Evolutionary conservation across 1,140 invertebrate species (phyloP), one percentile per base, ranked within the genome.

Genomic region (Reticulitermes speratus): DNA sequence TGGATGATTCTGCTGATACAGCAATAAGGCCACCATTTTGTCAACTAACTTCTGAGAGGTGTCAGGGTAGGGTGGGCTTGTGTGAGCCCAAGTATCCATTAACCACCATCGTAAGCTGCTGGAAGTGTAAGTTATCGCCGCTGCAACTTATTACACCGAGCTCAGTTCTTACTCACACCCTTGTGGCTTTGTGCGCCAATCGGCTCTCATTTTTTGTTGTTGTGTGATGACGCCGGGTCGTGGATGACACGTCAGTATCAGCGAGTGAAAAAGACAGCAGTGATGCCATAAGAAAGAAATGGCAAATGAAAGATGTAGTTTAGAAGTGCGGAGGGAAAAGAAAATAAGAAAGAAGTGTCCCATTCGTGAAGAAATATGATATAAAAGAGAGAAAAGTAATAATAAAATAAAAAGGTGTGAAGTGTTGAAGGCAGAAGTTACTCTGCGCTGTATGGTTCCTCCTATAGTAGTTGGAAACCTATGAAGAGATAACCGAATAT

Each of bases 61-160:
- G 59, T 65, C 83, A 23, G 44, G 83, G n/a, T 44, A 30, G 83
- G 45, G n/a, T 55, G 83, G 55, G 83, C 19, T 23, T 84, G 45
- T 84, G 83, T 84, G 48, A 84, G 44, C 83, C 83, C 44, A 84
- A 52, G 83, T 52, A 59, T 59, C 83, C 83, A 84, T 84, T 84
- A 84, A 30, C 44, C 23, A 7, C 21, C 83, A 83, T 44, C 38
- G 44, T 8, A 83, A 44, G 32, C 44, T 83, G 44, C 38, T 52
- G 83, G 83, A 86, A 75, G 85, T 86, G 65, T 83, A 86, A 86
- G 65, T 86, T 86, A 86, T 86, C 85, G 45, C 75, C 52, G 30
- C 75, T 45, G 65, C 65, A 75, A 30, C 75, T 86, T 86, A 86
- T 86, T 86, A 75, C 85, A 30, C 75, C 44, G n/a, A 32, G 21